phyloP scores from a whole-genome alignment of 1,140 invertebrate species.

The Trachymyrmex cornetzi region DNA sequence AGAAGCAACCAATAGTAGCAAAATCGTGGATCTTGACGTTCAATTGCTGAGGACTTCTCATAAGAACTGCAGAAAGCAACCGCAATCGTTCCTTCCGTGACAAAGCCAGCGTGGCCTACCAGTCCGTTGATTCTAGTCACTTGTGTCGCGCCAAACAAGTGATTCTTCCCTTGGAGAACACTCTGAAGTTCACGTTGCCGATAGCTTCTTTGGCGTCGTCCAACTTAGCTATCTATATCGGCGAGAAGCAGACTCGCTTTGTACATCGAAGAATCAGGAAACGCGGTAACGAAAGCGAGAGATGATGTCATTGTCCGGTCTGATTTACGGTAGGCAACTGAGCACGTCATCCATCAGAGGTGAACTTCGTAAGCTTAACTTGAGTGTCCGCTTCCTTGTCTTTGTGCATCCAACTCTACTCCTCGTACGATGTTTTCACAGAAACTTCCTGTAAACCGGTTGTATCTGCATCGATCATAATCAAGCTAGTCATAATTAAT shows the following conservation, averaged over 20 bases:
- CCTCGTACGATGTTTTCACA: neutral
- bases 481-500: neutral
- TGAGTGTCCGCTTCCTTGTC: neutral
- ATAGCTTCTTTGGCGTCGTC: neutral
- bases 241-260: neutral
- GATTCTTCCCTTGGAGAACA: neutral
- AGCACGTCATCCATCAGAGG: constrained; percentile 59
- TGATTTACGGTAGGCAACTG: constrained; percentile 28
- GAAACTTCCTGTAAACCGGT: neutral
- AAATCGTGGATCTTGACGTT: neutral
- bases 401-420: neutral
- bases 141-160: neutral
- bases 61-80: neutral
- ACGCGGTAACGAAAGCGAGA: constrained; percentile 58
- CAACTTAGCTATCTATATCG: neutral
- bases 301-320: constrained; percentile 52
- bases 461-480: neutral
- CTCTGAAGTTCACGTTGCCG: neutral
- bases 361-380: constrained; percentile 35
- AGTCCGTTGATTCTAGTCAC: constrained; percentile 31
- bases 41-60: neutral
- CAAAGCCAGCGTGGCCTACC: neutral
- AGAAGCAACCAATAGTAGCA: neutral
- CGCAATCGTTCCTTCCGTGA: neutral
- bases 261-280: constrained; percentile 3